A percentile compares a stretch with the other conserved stretches of the same genome.
Conservation (phyloP, 1,140 invertebrate genomes). For the Drosophila melanogaster region Release_6_plus_ISO1_MT NT_037436.4:5406501-5407000, state of each 20-base stretch:
- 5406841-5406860: constrained; percentile 79
- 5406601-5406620: constrained; percentile 79
- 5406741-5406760: constrained; percentile 63
- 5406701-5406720: constrained; percentile 75
- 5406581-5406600: constrained; percentile 1
- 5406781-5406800: constrained; percentile 45
- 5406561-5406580: constrained; percentile 13
- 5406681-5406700: constrained; percentile 32
- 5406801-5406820: not conserved
- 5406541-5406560: constrained; percentile 54
- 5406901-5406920: constrained; percentile 62
- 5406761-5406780: constrained; percentile 55
- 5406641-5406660: constrained; percentile 50
- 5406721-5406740: constrained; percentile 60
- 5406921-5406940: constrained; percentile 74
- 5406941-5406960: constrained; percentile 35
- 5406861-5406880: constrained; percentile 31
- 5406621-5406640: constrained; percentile 81
- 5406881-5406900: constrained; percentile 2
- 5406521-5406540: constrained; percentile 82
- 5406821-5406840: constrained; percentile 54
- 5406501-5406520: constrained; percentile 82
- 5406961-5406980: constrained; percentile 81
- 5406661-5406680: constrained; percentile 13
- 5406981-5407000: constrained; percentile 71